Base-by-base conservation (phyloP, 2,888 invertebrate genomes). In the Ditylenchus weischeri region DNA sequence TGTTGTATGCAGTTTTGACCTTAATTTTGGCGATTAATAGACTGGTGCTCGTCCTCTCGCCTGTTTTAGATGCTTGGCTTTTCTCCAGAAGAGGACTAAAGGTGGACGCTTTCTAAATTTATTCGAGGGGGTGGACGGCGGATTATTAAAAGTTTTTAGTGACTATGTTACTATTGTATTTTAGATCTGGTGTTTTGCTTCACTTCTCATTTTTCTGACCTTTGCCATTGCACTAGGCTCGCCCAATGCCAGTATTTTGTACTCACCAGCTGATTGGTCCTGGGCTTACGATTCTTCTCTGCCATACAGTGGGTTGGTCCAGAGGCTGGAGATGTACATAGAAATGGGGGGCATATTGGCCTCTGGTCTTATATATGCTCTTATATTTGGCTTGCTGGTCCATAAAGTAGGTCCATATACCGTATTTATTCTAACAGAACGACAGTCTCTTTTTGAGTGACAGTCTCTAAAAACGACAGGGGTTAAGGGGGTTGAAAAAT, bases 271-370 rank as follows among this genome's bases (percentile, higher is more conserved):
- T 11, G 72, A 75, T 21, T 75, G 73, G 74, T 73, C 43, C n/a
- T 79, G 79, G 79, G 74, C 72, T 58, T 79, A 78, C 62, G 78
- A 77, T 57, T 62, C 70, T 50, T 62, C 59, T n/a, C 35, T 70
- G 6, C 48, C 64, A 0, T 69, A 69, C 15, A 69, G 68, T 21
- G 38, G 54, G 1, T 59, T 63, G 50, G 76, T 79, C 11, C 76
- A 78, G 69, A 68, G 36, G 23, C 29, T 71, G 36, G 79, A 78
- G 67, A 75, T 75, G 76, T 66, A 71, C 54, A 76, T 79, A 60
- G 79, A 79, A 69, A 49, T 79, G 18, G 77, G 76, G 11, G 76
- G 76, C 8, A 78, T 78, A 10, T 72, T 74, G 29, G 62, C 76
- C 8, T 72, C 77, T 18, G 75, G 73, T 18, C 58, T 74, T 36